These are phyloP conservation scores for Theristus sp. DNA, from an alignment of 2,888 invertebrate species.

Conservation along the genomic window DNA sequence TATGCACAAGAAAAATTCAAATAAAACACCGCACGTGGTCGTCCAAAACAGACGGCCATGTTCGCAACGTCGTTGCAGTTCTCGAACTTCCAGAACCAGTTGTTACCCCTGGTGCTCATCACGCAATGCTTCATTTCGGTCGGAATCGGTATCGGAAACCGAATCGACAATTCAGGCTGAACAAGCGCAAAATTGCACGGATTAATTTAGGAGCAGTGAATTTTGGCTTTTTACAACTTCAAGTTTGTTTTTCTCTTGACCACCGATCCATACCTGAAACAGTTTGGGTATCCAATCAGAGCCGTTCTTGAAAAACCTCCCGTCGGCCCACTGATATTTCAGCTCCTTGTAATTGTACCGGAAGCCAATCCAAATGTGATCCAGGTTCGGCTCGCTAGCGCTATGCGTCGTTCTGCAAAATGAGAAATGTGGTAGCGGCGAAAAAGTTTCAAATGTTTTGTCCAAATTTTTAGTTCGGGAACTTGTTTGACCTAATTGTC, in stretches of 20 bases:
- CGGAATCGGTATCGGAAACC: neutral
- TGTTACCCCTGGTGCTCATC: neutral
- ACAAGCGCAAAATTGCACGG: too few species aligned
- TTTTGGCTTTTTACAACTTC: too few species aligned
- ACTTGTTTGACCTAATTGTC: too few species aligned
- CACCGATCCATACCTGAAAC: too few species aligned
- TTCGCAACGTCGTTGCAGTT: neutral
- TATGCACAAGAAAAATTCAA: neutral
- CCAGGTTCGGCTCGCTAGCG: neutral
- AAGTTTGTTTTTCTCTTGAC: too few species aligned
- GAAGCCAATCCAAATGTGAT: neutral
- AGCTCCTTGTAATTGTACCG: neutral
- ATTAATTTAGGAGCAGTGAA: too few species aligned
- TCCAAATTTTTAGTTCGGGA: too few species aligned
- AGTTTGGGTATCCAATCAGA: too few species aligned
- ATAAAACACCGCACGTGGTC: neutral
- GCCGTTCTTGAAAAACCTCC: neutral
- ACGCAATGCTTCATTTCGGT: neutral
- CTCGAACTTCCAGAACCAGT: neutral
- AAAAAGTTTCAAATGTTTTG: too few species aligned
- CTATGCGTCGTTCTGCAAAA: neutral
- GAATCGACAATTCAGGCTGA: too few species aligned
- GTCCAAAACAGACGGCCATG: neutral
- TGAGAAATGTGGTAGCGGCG: too few species aligned
- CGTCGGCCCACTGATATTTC: neutral